Percentiles rank a stretch among this genome's conserved stretches.
These are phyloP conservation scores for Syrphus vitripennis DNA, from an alignment of 2,888 invertebrate species.

Conservation along the genomic window DNA sequence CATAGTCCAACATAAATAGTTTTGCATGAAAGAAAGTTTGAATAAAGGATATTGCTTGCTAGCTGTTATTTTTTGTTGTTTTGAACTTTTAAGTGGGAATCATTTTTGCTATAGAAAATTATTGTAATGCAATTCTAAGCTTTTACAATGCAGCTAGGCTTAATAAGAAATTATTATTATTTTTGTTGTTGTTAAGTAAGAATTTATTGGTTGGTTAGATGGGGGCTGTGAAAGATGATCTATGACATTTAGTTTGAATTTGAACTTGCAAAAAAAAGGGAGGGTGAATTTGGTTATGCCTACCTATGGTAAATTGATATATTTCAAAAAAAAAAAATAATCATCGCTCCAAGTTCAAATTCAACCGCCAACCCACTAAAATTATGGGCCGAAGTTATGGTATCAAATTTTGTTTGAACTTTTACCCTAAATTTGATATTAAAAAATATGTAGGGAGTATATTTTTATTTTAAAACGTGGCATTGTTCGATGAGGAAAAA, in stretches of 20 bases:
- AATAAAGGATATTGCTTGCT: conserved; percentile 8
- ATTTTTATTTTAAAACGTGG: no score
- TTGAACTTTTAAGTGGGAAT: not conserved
- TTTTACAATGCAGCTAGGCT: conserved; percentile 55
- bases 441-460: not conserved
- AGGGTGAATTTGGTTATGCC: not conserved
- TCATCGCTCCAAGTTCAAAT: not conserved
- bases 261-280: not conserved
- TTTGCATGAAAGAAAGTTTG: not conserved
- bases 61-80: conserved; percentile 29
- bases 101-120: conserved; percentile 2
- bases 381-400: not conserved
- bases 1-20: not conserved
- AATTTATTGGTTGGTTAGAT: not conserved
- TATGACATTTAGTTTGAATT: not conserved
- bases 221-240: not conserved
- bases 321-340: not conserved
- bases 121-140: conserved; percentile 33
- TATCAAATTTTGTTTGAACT: not conserved
- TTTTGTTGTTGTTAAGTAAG: not conserved
- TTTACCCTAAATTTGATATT: not conserved
- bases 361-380: not conserved
- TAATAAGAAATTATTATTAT: conserved; percentile 1
- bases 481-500: no score
- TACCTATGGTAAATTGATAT: not conserved